A percentile compares a stretch with the other conserved stretches of the same genome.
Evolutionary conservation across 2,888 invertebrate genomes (phyloP).

Genomic region (Pyralis farinalis): DNA sequence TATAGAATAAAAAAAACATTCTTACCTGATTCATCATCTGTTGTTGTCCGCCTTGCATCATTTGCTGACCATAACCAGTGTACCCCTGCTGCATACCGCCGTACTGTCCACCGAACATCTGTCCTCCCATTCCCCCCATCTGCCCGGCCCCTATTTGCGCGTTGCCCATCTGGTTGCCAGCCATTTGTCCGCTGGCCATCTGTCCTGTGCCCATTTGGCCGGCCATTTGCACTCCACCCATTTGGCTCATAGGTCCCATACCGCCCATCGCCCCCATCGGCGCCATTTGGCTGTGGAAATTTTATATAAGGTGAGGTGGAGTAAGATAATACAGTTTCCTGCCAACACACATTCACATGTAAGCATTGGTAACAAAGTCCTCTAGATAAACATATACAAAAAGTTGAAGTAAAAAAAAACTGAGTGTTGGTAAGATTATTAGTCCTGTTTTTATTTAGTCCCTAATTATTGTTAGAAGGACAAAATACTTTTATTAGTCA

Average conservation of each 20-base stretch:
- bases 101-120: constrained; percentile 83
- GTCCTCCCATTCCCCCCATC: constrained; percentile 72
- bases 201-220: constrained; percentile 60
- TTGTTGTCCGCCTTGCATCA: constrained; percentile 76
- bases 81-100: constrained; percentile 82
- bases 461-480: too few species aligned
- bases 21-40: constrained; percentile 76
- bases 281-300: constrained; percentile 64
- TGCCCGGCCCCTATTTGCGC: constrained; percentile 68
- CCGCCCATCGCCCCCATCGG: constrained; percentile 67
- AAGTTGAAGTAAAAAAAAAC: too few species aligned
- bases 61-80: constrained; percentile 68
- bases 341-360: too few species aligned
- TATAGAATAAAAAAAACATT: background rate
- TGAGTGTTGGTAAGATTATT: too few species aligned
- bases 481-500: background rate
- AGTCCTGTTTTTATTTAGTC: too few species aligned
- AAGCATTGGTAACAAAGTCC: too few species aligned
- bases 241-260: constrained; percentile 71
- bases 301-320: too few species aligned
- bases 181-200: constrained; percentile 62
- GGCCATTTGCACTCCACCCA: constrained; percentile 61
- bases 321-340: too few species aligned
- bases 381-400: too few species aligned
- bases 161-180: constrained; percentile 50